A percentile compares a stretch with the other conserved stretches of the same genome.
These are phyloP conservation scores for Cataglyphis cursor DNA, from an alignment of 2,888 invertebrate species.

Conservation along the genomic window DNA sequence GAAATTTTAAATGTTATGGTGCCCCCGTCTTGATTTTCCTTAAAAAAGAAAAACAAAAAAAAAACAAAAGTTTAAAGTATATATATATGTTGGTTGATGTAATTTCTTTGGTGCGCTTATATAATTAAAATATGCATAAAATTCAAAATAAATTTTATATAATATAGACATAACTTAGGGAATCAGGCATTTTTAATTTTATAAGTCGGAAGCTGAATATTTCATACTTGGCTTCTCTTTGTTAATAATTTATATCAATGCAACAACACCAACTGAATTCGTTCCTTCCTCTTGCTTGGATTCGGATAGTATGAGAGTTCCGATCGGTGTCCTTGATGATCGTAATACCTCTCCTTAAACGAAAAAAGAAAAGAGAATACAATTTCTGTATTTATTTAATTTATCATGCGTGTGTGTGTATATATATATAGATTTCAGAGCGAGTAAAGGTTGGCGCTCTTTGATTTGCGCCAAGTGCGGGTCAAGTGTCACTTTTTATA, in stretches of 20 bases:
- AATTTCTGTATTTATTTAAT: constrained; percentile 69
- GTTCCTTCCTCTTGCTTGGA: constrained; percentile 24
- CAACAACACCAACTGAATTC: constrained; percentile 6
- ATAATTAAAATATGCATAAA: constrained; percentile 24
- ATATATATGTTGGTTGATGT: background rate
- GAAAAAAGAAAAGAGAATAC: constrained; percentile 31
- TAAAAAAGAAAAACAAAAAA: too few species aligned
- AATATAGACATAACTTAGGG: background rate
- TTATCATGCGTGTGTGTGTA: constrained; percentile 65
- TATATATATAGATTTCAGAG: constrained; percentile 51
- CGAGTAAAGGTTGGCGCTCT: constrained; percentile 34
- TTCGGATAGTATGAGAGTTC: constrained; percentile 17
- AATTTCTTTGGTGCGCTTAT: background rate
- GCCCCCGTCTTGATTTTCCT: background rate
- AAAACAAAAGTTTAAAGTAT: background rate
- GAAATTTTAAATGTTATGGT: background rate
- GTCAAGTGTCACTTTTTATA: constrained; percentile 43
- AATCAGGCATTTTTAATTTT: constrained; percentile 4
- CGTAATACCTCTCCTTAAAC: constrained; percentile 44
- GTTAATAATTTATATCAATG: constrained; percentile 24
- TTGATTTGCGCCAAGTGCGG: constrained; percentile 25
- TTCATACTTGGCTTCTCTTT: background rate
- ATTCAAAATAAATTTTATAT: constrained; percentile 10
- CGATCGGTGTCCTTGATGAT: constrained; percentile 50
- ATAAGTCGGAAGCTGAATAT: background rate